Base-by-base conservation (phyloP, 1,140 invertebrate genomes). In the Cylas formicarius region DNA sequence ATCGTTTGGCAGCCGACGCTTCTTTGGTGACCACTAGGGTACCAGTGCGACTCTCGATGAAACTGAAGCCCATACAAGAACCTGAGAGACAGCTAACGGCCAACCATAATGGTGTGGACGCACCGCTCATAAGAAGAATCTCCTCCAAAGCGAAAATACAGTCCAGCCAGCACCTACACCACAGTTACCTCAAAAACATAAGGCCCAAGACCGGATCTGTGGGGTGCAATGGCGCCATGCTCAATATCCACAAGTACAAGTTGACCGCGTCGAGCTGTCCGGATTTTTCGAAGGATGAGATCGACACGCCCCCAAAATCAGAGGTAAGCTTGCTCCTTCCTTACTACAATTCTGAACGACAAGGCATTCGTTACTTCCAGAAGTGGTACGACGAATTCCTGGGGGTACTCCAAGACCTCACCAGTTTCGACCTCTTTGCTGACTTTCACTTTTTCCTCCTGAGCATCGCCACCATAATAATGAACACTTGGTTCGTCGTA, bases 401-500 rank as follows among this genome's bases (percentile, higher is more conserved):
- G 21, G 80, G 83, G 50, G 67, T 84, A 35, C 66, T 86, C 16
- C 75, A 76, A 43, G 78, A 80, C 26, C 77, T 88, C 62, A 73
- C 80, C 62, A 85, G 90, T 63, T 80, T 87, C 40, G 76, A 81
- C 8, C 75, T 88, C 59, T 87, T 90, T 58, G 68, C 78, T 54
- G 82, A 86, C 57, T 65, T 80, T 19, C 82, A 85, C 43, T 92
- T 90, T 59, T 70, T 87, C 24, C 67, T 91, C 2, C 78, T 91
- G 48, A 84, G 84, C 34, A 46, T 90, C 0, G 84, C 86, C 2
- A 92, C 89, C 38, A 81, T 90, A 43, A 73, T 91, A 20, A 70
- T 92, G 10, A 91, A 90, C 63, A 81, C 80, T 48, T 93, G 86
- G 83, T 89, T 90, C 61, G 89, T 90, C 50, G 83, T 90, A 27